Evolutionary conservation across 2,797 vertebrate genomes (phyloP), one percentile per base, ranked within the genome.

Genomic region (Peromyscus nudipes): DNA sequence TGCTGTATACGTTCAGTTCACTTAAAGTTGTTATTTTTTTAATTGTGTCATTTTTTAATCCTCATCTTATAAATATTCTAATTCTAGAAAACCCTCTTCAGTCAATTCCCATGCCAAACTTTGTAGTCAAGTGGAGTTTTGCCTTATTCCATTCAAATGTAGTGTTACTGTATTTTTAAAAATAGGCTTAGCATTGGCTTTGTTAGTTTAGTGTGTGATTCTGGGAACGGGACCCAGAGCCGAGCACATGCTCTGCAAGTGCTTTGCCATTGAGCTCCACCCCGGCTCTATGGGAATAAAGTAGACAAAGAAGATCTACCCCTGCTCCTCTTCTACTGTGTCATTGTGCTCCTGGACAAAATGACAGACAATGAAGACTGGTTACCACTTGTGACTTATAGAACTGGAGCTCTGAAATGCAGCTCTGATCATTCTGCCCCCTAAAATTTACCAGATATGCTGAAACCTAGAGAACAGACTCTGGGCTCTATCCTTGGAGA

Each of bases 101-200:
- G 29, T 85, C n/a, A 75, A 4, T 92, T 96, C 37, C 34, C 83
- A 87, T 60, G 19, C 5, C 34, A 77, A 49, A 89, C 86, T 91
- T 31, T 94, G 4, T 77, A 86, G 27, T 85, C 55, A 95, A 43
- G 62, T 94, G 71, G 84, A 90, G 4, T 46, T 93, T 93, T 95
- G 52, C 67, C 60, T 88, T 96, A 87, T 73, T 92, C 9, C 80
- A 93, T 0, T 69, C 43, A 89, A 93, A 77, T 67, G 76, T 75
- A 55, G 62, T 37, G 5, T 65, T 55, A 31, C 19, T 40, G 4
- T 40, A n/a, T 52, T 91, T 80, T 81, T 80, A 4, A 84, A 75
- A 75, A 37, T 64, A 76, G 65, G 40, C 29, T 69, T 43, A 43
- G 49, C 34, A 57, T 67, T 91, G n/a, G 2, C 52, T 55, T 57